A percentile compares a stretch with the other conserved stretches of the same genome.
Evolutionary conservation across 2,797 vertebrate species (phyloP).

Genomic region (Urocyon cinereoargenteus): DNA sequence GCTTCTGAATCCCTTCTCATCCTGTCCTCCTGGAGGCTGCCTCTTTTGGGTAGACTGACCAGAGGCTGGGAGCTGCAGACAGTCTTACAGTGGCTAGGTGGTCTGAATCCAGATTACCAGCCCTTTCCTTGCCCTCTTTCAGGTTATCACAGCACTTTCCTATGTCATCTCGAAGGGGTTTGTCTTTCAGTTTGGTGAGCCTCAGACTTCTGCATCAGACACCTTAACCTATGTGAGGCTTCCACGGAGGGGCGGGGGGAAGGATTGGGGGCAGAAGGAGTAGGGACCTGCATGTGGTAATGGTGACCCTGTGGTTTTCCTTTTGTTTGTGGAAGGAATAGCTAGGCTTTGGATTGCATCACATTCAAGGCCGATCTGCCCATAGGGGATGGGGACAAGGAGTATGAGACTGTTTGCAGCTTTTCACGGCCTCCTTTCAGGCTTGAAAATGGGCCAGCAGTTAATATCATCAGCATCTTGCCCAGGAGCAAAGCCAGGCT

Average conservation of each 20-base stretch:
- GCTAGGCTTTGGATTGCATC: background rate
- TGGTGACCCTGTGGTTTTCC: background rate
- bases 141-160: background rate
- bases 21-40: background rate
- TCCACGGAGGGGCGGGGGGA: background rate
- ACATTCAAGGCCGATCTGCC: fast-evolving
- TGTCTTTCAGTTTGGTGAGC: background rate
- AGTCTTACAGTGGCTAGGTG: background rate
- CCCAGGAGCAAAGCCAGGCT: background rate
- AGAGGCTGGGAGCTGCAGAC: background rate
- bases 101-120: background rate
- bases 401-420: fast-evolving
- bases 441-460: fast-evolving
- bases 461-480: background rate
- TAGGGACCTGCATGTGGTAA: background rate
- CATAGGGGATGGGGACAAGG: background rate
- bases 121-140: background rate
- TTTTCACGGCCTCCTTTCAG: background rate
- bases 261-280: background rate
- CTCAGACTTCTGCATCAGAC: background rate
- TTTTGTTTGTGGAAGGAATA: background rate
- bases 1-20: background rate
- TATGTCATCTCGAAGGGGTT: background rate
- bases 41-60: background rate
- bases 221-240: background rate